A percentile compares a stretch with the other conserved stretches of the same genome.
Evolutionary conservation across 2,797 vertebrate species (phyloP).

Genomic region (Chelidonichthys spinosus): DNA sequence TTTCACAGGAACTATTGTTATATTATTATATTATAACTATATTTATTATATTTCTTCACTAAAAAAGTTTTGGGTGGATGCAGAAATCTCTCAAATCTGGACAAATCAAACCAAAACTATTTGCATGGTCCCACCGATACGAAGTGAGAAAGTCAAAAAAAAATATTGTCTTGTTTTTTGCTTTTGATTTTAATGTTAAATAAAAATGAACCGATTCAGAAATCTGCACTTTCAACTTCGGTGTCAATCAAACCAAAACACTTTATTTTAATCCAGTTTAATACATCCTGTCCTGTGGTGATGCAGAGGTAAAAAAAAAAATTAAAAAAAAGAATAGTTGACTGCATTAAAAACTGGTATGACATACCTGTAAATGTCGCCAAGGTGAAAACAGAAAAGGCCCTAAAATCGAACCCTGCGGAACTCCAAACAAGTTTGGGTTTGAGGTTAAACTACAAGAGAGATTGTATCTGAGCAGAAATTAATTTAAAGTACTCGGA

Average conservation of each 20-base stretch:
- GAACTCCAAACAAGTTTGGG: background rate
- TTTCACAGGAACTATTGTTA: too few relatives aligned
- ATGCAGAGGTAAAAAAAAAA: background rate
- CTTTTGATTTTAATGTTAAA: background rate
- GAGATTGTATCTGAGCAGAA: too few relatives aligned
- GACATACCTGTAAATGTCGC: too few relatives aligned
- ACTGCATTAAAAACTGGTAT: background rate
- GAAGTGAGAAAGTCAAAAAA: background rate
- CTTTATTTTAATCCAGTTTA: background rate
- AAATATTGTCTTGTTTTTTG: too few relatives aligned
- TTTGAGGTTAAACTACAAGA: background rate
- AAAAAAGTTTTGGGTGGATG: too few relatives aligned
- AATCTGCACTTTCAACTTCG: background rate
- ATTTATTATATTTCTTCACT: background rate
- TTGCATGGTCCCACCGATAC: background rate
- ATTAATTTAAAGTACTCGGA: background rate
- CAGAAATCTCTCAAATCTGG: background rate
- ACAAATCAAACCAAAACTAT: background rate
- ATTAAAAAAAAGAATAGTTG: background rate
- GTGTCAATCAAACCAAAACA: background rate
- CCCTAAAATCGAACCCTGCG: conserved; percentile 6
- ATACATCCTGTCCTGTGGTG: background rate
- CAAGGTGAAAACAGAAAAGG: too few relatives aligned
- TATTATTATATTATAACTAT: too few relatives aligned
- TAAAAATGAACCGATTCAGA: background rate